Evolutionary conservation across 2,888 invertebrate genomes (phyloP), one percentile per base, ranked within the genome.

Genomic region (Orthosia gracilis): DNA sequence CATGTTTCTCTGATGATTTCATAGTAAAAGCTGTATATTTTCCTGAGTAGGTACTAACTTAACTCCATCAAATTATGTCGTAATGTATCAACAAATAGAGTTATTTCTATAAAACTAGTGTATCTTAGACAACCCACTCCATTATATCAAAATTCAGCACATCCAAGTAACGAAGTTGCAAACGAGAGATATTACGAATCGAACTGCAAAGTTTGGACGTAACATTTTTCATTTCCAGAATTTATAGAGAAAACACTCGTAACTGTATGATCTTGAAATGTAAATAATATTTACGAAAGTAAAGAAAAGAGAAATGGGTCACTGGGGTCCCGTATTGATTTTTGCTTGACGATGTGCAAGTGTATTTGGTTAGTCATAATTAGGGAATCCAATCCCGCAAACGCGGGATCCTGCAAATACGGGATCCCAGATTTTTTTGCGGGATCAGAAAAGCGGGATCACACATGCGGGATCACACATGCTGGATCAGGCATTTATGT

Each of bases 191-290:
- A 68, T 82, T 61, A 71, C 49, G 31, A 57, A 71, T 71, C 40
- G 26, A 67, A 82, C 58, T 59, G 40, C 45, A 76, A 80, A 82
- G 55, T 82, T 80, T 65, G 13, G 61, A 65, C 47, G 52, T 64
- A 61, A 21, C 67, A 65, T 71, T 64, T 77, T 77, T 64, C 77
- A 82, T 68, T 76, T 52, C 31, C 15, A 50, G 63, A 67, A 76
- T 76, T 69, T 76, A 82, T 67, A 55, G 67, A 70, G 18, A 21
- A 69, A 64, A 68, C 68, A 64, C 26, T 75, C 13, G n/a, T 45
- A 78, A 68, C 74, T 68, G 15, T 54, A 54, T 67, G 66, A 67
- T 67, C 55, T 73, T 80, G 40, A 58, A 45, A 62, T 76, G 54
- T 55, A 18, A 9, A 23, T 21, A 73, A 49, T n/a, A 5, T 58